These are phyloP conservation scores for Cetonia aurata DNA, from an alignment of 2,888 invertebrate genomes.

Conservation along the genomic window DNA sequence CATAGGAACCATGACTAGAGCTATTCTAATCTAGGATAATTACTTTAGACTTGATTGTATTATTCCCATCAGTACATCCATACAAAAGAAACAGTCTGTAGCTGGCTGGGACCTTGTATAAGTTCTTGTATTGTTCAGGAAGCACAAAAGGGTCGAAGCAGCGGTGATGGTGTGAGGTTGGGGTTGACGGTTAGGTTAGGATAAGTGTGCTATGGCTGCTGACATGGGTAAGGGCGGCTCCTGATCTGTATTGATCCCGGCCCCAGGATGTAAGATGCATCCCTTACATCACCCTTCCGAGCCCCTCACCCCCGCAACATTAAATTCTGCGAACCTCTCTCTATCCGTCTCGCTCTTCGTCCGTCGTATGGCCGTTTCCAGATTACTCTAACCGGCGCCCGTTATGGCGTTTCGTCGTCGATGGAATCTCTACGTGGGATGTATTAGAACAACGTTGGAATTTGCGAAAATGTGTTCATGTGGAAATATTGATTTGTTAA, in stretches of 20 bases:
- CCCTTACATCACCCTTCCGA: slow-evolving; percentile 63
- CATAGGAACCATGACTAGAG: no score
- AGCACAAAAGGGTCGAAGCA: slow-evolving; percentile 51
- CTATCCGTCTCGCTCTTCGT: neutral
- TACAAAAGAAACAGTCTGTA: slow-evolving; percentile 31
- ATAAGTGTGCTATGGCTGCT: slow-evolving; percentile 64
- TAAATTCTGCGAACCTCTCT: slow-evolving; percentile 41
- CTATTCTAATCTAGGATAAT: slow-evolving; percentile 21
- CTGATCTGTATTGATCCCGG: slow-evolving; percentile 68
- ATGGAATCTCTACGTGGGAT: slow-evolving; percentile 2
- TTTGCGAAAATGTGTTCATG: neutral
- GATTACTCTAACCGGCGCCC: slow-evolving; percentile 16
- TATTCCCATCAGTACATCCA: neutral
- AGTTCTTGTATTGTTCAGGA: slow-evolving; percentile 53
- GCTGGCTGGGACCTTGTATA: slow-evolving; percentile 40
- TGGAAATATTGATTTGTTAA: neutral
- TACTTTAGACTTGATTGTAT: neutral
- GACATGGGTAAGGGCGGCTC: slow-evolving; percentile 68
- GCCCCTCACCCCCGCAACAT: slow-evolving; percentile 50
- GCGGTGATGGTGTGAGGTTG: slow-evolving; percentile 51
- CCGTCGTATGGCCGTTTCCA: slow-evolving; percentile 8
- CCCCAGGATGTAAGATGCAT: slow-evolving; percentile 67
- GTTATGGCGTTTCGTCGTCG: slow-evolving; percentile 27
- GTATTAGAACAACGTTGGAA: slow-evolving; percentile 15
- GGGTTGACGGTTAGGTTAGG: slow-evolving; percentile 52